phyloP scores from a whole-genome alignment of 2,113 vertebrate genomes.

The Neolamprologus devosi region DNA sequence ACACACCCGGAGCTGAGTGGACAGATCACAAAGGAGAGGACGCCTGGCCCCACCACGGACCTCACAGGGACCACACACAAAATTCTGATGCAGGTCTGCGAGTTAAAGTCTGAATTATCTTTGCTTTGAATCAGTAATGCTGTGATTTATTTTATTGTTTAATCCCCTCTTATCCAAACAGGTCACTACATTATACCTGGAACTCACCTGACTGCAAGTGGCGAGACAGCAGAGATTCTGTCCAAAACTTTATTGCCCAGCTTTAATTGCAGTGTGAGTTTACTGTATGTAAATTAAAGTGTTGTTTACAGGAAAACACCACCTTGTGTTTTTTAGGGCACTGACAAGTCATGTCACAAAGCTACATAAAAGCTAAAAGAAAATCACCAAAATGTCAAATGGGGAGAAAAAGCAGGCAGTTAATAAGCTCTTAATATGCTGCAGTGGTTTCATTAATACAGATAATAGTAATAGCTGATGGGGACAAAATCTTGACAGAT shows the following conservation, averaged over 20 bases:
- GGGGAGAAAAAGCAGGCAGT: neutral
- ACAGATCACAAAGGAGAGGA: slow-evolving; percentile 23
- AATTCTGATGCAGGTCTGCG: slow-evolving; percentile 65
- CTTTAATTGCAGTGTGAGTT: slow-evolving; percentile 64
- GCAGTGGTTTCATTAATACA: neutral
- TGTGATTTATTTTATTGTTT: neutral
- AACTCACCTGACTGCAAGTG: neutral
- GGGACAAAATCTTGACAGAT: neutral
- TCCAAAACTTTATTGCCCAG: slow-evolving; percentile 66
- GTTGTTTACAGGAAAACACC: neutral
- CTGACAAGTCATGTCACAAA: neutral
- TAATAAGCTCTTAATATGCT: neutral
- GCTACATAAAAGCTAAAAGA: neutral
- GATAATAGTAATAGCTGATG: neutral
- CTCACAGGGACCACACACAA: slow-evolving; percentile 68
- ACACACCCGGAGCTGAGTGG: slow-evolving; percentile 47
- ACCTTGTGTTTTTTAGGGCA: neutral
- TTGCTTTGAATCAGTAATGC: neutral
- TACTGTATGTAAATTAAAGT: neutral
- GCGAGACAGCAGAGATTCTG: slow-evolving; percentile 52
- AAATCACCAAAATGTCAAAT: neutral
- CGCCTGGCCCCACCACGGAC: slow-evolving; percentile 44
- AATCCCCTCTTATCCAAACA: neutral
- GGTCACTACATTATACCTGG: slow-evolving; percentile 62
- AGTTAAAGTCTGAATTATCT: neutral